Conservation (phyloP, 2,888 invertebrate genomes). For the Tipula helvola region DNA sequence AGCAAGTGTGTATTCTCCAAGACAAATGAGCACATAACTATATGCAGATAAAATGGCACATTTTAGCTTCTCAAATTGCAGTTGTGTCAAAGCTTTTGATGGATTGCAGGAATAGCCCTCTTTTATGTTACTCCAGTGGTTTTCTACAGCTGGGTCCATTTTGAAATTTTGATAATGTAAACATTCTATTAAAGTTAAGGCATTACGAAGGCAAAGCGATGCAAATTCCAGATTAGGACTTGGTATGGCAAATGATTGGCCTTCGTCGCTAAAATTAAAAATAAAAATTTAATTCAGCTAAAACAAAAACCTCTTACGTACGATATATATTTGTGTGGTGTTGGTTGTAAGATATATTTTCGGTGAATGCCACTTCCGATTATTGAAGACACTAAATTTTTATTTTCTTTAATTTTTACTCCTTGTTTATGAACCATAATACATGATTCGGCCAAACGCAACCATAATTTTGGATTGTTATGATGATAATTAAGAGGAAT, state of each 20-base stretch:
- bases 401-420: conserved; percentile 19
- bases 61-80: conserved; percentile 45
- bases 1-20: conserved; percentile 72
- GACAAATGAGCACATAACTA: conserved; percentile 71
- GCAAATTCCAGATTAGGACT: conserved; percentile 84
- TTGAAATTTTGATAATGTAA: conserved; percentile 15
- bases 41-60: conserved; percentile 62
- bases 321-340: conserved; percentile 21
- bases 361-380: conserved; percentile 22
- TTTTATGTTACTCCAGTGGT: conserved; percentile 34
- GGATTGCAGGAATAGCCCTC: conserved; percentile 40
- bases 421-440: conserved; percentile 45
- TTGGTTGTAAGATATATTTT: conserved; percentile 22
- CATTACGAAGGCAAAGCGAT: conserved; percentile 75
- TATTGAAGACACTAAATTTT: conserved; percentile 21
- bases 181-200: conserved; percentile 47
- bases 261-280: conserved; percentile 37
- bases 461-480: conserved; percentile 82
- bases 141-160: conserved; percentile 15
- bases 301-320: conserved; percentile 18
- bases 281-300: no score
- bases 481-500: conserved; percentile 76
- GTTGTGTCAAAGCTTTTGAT: conserved; percentile 47
- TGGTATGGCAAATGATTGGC: conserved; percentile 73
- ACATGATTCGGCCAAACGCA: conserved; percentile 87